These are phyloP conservation scores for Argyresthia albistria DNA, from an alignment of 2,888 invertebrate genomes.

Conservation along the genomic window DNA sequence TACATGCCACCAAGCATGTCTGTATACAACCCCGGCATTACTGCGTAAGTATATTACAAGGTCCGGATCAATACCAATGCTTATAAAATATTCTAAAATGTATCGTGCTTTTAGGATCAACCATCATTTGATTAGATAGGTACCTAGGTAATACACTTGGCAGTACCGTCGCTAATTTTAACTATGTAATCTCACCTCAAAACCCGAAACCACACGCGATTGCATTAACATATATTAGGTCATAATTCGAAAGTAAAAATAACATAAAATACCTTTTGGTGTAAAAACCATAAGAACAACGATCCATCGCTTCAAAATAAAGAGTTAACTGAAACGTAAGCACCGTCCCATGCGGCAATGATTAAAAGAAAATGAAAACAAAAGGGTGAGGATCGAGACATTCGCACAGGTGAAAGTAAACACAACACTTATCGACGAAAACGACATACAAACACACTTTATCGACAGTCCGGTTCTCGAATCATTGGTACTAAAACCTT, in stretches of 20 bases:
- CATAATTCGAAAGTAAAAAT: conserved; percentile 63
- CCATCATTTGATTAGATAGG: no score
- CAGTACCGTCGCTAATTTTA: no score
- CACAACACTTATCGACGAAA: conserved; percentile 71
- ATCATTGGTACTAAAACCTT: conserved; percentile 67
- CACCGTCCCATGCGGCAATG: conserved; percentile 67
- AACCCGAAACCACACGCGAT: conserved; percentile 44
- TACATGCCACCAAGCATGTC: conserved; percentile 7
- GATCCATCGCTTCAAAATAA: conserved; percentile 81
- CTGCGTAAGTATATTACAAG: neutral
- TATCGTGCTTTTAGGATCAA: no score
- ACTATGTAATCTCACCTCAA: neutral
- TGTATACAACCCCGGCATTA: neutral
- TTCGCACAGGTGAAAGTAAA: conserved; percentile 71
- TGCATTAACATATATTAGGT: conserved; percentile 49
- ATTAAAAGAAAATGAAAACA: conserved; percentile 64
- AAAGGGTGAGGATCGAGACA: conserved; percentile 67
- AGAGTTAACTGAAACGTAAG: conserved; percentile 69
- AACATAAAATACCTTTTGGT: conserved; percentile 83
- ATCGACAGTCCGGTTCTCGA: conserved; percentile 65
- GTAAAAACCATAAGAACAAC: conserved; percentile 85
- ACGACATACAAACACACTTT: conserved; percentile 73
- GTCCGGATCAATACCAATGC: no score
- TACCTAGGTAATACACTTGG: no score
- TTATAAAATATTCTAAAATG: no score